Percentiles rank a stretch among this genome's conserved stretches.
phyloP scores from a whole-genome alignment of 2,113 vertebrate species.

The Scomber colias region DNA sequence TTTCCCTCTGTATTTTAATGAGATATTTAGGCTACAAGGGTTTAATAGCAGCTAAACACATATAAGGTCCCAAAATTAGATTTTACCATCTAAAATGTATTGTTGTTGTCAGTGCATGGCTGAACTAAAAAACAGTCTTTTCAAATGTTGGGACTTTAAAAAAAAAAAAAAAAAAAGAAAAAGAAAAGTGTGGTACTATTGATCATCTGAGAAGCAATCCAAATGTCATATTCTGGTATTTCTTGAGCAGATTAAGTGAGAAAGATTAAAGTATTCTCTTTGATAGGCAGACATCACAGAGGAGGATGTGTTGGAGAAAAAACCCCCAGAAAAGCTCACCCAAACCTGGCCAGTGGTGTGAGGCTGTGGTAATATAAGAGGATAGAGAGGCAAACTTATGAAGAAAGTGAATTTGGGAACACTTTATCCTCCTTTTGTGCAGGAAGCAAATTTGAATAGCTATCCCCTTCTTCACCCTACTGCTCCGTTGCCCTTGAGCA shows the following conservation, averaged over 20 bases:
- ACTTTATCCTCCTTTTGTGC: slow-evolving; percentile 30
- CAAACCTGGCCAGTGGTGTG: background rate
- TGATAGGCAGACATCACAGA: slow-evolving; percentile 10
- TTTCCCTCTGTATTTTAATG: slow-evolving; percentile 21
- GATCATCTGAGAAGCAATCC: background rate
- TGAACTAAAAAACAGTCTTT: background rate
- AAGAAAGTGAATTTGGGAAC: slow-evolving; percentile 15
- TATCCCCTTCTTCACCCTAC: background rate
- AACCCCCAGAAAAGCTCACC: background rate
- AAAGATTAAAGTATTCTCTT: slow-evolving; percentile 19
- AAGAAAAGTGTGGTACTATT: background rate
- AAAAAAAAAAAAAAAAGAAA: too few species aligned
- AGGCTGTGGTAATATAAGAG: background rate
- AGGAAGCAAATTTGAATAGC: slow-evolving; percentile 5
- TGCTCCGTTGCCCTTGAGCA: slow-evolving; percentile 4
- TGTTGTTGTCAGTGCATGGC: background rate
- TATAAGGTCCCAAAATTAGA: background rate
- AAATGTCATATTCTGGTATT: background rate
- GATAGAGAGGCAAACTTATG: slow-evolving; percentile 8
- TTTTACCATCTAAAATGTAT: too few species aligned
- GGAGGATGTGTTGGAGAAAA: background rate
- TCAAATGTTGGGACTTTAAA: background rate
- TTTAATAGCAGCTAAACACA: background rate
- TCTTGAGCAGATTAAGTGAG: background rate
- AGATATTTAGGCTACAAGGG: background rate